Conservation (phyloP, 1,140 invertebrate species). For the Cherax quadricarinatus region DNA sequence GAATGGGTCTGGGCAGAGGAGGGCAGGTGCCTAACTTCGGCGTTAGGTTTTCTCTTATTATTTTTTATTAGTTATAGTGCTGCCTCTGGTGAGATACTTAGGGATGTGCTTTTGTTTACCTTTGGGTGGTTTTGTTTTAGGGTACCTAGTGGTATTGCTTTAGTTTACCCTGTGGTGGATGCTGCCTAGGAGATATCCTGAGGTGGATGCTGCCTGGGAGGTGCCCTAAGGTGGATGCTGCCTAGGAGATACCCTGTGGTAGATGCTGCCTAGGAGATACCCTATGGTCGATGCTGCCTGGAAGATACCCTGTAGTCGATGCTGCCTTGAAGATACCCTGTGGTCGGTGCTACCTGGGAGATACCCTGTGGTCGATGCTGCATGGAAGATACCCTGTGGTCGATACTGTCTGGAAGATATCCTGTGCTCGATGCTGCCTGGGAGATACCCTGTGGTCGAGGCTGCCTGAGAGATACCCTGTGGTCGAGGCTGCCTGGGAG, state of each 20-base stretch:
- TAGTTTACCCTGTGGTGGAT: background rate
- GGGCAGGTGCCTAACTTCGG: constrained; percentile 26
- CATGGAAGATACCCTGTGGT: too few relatives aligned
- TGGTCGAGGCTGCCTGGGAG: background rate
- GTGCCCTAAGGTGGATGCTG: too few relatives aligned
- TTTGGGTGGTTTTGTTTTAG: background rate
- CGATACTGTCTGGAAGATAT: too few relatives aligned
- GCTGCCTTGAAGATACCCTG: background rate
- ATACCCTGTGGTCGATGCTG: background rate
- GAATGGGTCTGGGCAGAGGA: background rate
- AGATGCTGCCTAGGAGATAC: too few relatives aligned
- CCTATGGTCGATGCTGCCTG: too few relatives aligned
- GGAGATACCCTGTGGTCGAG: too few relatives aligned
- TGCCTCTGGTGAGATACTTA: background rate
- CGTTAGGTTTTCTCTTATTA: background rate
- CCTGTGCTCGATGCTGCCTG: background rate
- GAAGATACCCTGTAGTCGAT: background rate
- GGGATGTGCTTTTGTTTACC: background rate
- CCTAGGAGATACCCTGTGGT: background rate
- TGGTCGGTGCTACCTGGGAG: too few relatives aligned
- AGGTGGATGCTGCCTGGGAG: background rate
- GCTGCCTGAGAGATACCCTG: too few relatives aligned
- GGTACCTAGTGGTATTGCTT: background rate
- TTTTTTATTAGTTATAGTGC: constrained; percentile 16
- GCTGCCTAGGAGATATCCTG: too few relatives aligned